A percentile compares a stretch with the other conserved stretches of the same genome.
phyloP scores from a whole-genome alignment of 2,113 vertebrate species.

The Sylvia atricapilla region DNA sequence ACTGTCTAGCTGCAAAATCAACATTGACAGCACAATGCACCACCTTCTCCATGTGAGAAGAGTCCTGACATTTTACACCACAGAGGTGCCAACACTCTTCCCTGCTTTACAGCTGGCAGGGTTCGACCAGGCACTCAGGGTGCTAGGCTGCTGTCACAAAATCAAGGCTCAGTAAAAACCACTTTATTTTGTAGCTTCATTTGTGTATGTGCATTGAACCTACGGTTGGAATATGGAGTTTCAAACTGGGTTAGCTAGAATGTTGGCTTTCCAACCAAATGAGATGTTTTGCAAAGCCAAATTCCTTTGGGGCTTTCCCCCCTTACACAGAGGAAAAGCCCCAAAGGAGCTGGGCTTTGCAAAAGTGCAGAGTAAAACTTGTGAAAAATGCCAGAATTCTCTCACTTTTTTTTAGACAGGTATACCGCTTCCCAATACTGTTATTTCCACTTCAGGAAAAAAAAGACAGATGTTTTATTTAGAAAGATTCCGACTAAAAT shows the following conservation, averaged over 20 bases:
- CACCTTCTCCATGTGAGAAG: background rate
- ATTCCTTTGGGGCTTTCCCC: background rate
- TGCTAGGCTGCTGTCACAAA: background rate
- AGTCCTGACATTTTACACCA: background rate
- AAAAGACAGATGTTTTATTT: background rate
- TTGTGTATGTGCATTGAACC: background rate
- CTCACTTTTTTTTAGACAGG: background rate
- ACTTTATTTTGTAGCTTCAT: background rate
- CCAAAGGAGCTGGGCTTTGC: background rate
- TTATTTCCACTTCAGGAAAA: background rate
- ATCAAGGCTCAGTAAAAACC: background rate
- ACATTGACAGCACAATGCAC: background rate
- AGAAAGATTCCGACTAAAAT: background rate
- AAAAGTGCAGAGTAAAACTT: background rate
- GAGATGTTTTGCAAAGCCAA: background rate
- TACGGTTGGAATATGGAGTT: background rate
- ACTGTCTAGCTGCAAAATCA: background rate
- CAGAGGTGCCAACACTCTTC: background rate
- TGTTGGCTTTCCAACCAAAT: background rate
- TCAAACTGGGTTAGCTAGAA: background rate
- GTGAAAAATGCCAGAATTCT: background rate
- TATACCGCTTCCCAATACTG: background rate
- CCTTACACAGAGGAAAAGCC: background rate
- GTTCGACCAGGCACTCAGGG: background rate
- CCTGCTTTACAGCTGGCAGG: background rate